Evolutionary conservation across 2,797 vertebrate species (phyloP).

Genomic region (Tokudaia tokunoshimensis): DNA sequence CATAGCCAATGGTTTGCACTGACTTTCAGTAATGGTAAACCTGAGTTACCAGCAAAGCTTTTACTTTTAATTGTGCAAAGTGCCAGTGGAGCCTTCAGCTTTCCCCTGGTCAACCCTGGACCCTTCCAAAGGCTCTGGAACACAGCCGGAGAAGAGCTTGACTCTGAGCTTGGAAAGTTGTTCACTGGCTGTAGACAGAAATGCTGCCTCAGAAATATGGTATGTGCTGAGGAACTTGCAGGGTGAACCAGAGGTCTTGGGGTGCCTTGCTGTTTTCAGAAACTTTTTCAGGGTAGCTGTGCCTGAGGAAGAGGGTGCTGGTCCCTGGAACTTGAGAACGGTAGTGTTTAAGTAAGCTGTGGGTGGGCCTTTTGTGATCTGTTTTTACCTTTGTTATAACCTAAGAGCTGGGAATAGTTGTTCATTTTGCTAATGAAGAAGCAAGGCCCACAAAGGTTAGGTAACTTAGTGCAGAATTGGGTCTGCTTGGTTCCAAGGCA

Average conservation of each 20-base stretch:
- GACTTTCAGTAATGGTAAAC: conserved; percentile 12
- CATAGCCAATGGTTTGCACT: background rate
- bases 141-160: fast-evolving
- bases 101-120: background rate
- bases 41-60: background rate
- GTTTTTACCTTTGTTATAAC: background rate
- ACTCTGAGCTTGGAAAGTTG: background rate
- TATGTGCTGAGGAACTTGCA: background rate
- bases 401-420: background rate
- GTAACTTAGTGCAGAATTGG: background rate
- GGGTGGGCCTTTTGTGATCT: background rate
- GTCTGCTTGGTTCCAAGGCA: background rate
- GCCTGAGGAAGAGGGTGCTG: background rate
- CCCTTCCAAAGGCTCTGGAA: background rate
- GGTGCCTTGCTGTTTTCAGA: background rate
- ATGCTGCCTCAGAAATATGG: background rate
- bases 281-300: background rate
- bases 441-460: background rate
- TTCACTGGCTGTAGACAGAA: background rate
- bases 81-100: background rate
- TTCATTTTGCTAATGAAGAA: background rate
- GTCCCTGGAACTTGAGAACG: background rate
- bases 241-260: background rate
- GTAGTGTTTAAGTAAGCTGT: background rate
- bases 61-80: background rate